Evolutionary conservation across 2,113 vertebrate genomes (phyloP).

Genomic region (Xenopus laevis): DNA sequence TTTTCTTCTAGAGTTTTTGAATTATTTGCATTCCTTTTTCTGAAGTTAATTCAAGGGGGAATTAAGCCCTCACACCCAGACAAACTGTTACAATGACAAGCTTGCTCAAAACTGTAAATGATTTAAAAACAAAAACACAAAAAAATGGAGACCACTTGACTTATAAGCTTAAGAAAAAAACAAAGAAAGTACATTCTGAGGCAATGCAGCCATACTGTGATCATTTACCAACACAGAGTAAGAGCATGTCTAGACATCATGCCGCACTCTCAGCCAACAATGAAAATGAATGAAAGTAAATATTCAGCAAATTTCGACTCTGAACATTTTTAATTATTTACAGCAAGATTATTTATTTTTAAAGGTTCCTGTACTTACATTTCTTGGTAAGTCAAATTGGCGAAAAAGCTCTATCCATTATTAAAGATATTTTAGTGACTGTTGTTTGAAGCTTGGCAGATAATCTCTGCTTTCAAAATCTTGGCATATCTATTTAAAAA

Average conservation of each 20-base stretch:
- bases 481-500: neutral
- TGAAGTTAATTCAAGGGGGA: no score
- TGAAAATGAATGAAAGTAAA: neutral
- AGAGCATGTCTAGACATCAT: neutral
- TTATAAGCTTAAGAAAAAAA: no score
- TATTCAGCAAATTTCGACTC: neutral
- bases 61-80: no score
- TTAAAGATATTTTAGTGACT: constrained; percentile 1
- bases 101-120: no score
- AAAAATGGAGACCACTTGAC: no score
- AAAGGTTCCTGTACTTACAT: neutral
- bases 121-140: no score
- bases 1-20: no score
- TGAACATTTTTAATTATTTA: neutral
- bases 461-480: neutral
- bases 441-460: neutral
- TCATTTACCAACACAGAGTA: no score
- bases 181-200: no score
- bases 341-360: constrained; percentile 4
- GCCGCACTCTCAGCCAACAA: neutral
- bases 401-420: constrained; percentile 11
- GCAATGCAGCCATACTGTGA: no score
- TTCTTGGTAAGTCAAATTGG: neutral
- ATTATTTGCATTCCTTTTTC: no score
- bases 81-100: no score